Conservation (phyloP, 2,113 vertebrate species). For the Clarias macrocephalus region DNA sequence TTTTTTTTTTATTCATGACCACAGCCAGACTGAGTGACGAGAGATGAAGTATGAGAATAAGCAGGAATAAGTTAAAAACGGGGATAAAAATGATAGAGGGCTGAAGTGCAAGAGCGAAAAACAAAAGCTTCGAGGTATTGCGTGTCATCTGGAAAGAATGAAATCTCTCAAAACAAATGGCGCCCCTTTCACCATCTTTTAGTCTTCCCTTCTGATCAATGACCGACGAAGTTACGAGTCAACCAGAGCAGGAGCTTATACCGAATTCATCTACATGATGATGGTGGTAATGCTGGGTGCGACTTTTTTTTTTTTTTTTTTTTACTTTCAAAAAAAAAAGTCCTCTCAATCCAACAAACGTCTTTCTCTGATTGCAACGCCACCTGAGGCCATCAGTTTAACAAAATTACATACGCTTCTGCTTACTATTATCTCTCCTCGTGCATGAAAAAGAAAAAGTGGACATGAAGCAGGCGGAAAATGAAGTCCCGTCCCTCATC, state of each 20-base stretch:
- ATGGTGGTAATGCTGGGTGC: not conserved
- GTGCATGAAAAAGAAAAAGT: constrained; percentile 15
- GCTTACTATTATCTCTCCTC: constrained; percentile 12
- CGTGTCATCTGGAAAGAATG: not conserved
- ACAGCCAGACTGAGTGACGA: not conserved
- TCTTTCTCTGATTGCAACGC: not conserved
- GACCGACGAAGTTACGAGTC: constrained; percentile 7
- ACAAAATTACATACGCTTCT: constrained; percentile 27
- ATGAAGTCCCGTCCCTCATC: constrained; percentile 12
- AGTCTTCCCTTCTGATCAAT: not conserved
- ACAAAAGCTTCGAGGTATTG: constrained; percentile 5
- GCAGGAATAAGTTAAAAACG: not conserved
- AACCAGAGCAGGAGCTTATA: not conserved
- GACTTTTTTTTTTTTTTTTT: no score
- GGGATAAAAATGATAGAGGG: not conserved
- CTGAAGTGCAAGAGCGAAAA: not conserved
- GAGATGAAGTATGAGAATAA: not conserved
- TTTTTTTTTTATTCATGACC: not conserved
- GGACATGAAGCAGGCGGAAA: constrained; percentile 8
- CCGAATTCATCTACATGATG: not conserved
- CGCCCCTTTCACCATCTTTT: not conserved
- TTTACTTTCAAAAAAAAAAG: not conserved
- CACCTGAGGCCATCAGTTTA: constrained; percentile 21
- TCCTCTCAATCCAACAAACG: not conserved
- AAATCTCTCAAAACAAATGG: not conserved